Evolutionary conservation across 92 coral and sea anemone species (phyloP), one percentile per base, ranked within the genome.

Genomic region (Porites evermanni): DNA sequence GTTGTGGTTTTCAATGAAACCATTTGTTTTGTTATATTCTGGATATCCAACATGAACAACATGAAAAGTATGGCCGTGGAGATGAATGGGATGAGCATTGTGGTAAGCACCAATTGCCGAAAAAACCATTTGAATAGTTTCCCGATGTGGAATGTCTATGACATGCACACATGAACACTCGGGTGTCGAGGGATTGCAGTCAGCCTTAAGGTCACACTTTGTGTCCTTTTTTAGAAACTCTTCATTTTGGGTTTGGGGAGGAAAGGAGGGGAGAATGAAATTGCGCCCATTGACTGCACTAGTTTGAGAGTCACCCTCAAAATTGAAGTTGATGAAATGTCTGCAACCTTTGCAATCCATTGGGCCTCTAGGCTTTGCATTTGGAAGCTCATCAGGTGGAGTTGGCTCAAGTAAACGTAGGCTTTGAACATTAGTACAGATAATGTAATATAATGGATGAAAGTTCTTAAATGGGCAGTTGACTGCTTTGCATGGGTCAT

Each of bases 131-230:
- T 32, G 38, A 32, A 32, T 32, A 32, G 38, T 32, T 32, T 32
- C 38, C 38, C 59, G 58, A 12, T 82, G 67, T 1, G 94, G 94
- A 65, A 91, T 72, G 23, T 88, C 89, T 20, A 91, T 85, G 61
- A 91, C 92, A 76, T 91, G 91, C 13, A 88, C 82, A 74, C 94
- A 91, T 78, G 81, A 70, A 67, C 94, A 91, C 21, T 71, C 87
- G 19, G 47, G 63, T 71, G 87, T 72, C 60, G 87, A 82, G 6
- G 81, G 81, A 58, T 77, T 77, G 81, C 81, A 77, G 81, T 77
- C 81, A 20, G 81, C 81, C 69, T 32, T 32, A 32, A 32, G 4
- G 38, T 32, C 38, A 32, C 38, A 32, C 38, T 32, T 32, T 32
- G 38, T 77, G 58, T 77, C 81, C 8, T 71, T 29, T 67, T 69